Percentiles rank a stretch among this genome's conserved stretches.
Evolutionary conservation across 2,797 vertebrate species (phyloP).

Genomic region (Scomberomorus guttatus): DNA sequence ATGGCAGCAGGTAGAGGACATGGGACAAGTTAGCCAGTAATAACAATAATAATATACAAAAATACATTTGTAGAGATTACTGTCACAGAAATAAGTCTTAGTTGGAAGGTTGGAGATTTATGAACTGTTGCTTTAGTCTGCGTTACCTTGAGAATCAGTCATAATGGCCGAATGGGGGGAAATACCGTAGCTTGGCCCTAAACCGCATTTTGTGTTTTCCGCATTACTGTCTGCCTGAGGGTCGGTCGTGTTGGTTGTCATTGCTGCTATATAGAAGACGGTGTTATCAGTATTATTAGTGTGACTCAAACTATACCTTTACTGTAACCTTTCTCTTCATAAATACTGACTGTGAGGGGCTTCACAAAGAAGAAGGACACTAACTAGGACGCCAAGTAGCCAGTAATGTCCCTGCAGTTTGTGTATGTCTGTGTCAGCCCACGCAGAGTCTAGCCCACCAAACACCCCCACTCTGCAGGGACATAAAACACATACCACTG

Average conservation of each 20-base stretch:
- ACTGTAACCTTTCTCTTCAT: not conserved
- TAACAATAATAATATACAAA: no score
- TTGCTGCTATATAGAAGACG: not conserved
- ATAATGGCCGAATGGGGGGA: not conserved
- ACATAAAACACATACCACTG: constrained; percentile 50
- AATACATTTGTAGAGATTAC: not conserved
- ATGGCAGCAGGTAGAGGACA: no score
- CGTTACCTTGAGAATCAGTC: not conserved
- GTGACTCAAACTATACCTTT: constrained; percentile 5
- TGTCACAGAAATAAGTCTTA: not conserved
- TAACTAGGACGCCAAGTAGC: constrained; percentile 30
- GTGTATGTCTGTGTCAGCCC: constrained; percentile 51
- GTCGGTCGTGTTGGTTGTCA: not conserved
- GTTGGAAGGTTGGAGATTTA: not conserved
- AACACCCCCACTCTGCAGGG: constrained; percentile 60
- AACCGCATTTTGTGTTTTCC: not conserved
- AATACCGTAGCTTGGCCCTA: not conserved
- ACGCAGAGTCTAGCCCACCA: constrained; percentile 47
- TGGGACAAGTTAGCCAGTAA: no score
- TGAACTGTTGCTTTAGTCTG: not conserved
- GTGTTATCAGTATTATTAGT: no score
- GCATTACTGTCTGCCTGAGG: not conserved
- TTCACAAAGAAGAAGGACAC: constrained; percentile 17
- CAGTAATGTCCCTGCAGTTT: constrained; percentile 33
- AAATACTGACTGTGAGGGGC: constrained; percentile 32